A percentile compares a stretch with the other conserved stretches of the same genome.
phyloP scores from a whole-genome alignment of 2,888 invertebrate genomes.

The Mythimna impura region DNA sequence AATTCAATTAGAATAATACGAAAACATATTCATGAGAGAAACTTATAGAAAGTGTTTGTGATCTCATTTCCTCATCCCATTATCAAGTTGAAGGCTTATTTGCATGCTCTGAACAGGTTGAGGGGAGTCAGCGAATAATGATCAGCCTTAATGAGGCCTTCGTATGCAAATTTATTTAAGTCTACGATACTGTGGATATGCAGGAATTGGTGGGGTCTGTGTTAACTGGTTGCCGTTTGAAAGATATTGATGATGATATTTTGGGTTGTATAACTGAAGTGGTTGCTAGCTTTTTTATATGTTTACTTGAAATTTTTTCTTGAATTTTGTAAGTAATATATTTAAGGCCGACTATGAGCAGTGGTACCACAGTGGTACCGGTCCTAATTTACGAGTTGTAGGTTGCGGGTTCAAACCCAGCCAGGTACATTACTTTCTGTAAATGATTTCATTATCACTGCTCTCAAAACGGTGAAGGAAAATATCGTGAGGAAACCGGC shows the following conservation, averaged over 20 bases:
- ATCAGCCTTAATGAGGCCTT: constrained; percentile 6
- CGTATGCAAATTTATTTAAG: constrained; percentile 30
- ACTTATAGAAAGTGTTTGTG: background rate
- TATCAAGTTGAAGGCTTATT: constrained; percentile 17
- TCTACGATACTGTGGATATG: background rate
- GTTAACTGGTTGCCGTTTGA: constrained; percentile 2
- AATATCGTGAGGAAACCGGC: too few relatives aligned
- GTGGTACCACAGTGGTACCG: too few relatives aligned
- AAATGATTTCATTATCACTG: too few relatives aligned
- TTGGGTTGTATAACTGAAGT: background rate
- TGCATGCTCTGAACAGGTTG: constrained; percentile 1
- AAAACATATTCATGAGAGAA: constrained; percentile 1
- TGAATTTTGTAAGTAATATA: background rate
- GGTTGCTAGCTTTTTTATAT: background rate
- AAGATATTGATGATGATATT: constrained; percentile 12
- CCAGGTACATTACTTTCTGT: too few relatives aligned
- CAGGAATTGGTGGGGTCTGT: background rate
- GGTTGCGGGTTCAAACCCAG: too few relatives aligned
- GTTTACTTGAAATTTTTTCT: background rate
- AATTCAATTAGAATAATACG: background rate
- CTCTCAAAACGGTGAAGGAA: too few relatives aligned
- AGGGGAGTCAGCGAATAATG: constrained; percentile 23
- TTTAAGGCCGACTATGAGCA: too few relatives aligned
- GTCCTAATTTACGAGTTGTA: too few relatives aligned
- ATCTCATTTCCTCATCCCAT: background rate